These are phyloP conservation scores for Naso thynnoides DNA, from an alignment of 2,797 vertebrate genomes.

Conservation along the genomic window DNA sequence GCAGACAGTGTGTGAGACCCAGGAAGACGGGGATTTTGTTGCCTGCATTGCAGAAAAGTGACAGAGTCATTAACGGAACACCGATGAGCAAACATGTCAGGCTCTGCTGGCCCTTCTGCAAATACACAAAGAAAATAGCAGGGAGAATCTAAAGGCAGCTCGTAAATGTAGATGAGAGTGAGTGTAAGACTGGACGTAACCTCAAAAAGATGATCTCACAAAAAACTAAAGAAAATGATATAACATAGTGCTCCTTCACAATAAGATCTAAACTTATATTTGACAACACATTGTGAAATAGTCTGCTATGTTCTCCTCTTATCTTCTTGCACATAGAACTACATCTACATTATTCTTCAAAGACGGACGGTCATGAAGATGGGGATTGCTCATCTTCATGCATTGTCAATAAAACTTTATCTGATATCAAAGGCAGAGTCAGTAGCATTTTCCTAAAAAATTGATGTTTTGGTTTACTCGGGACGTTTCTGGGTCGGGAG, in stretches of 20 bases:
- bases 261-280: constrained; percentile 5
- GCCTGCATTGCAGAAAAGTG: constrained; percentile 76
- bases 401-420: constrained; percentile 2
- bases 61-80: constrained; percentile 57
- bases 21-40: constrained; percentile 87
- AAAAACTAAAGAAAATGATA: too few species aligned
- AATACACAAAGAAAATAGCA: constrained; percentile 56
- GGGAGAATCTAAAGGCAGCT: constrained; percentile 45
- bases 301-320: not conserved
- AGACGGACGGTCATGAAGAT: constrained; percentile 9
- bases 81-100: constrained; percentile 40
- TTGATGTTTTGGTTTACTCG: too few species aligned
- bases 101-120: constrained; percentile 67
- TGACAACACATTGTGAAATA: not conserved
- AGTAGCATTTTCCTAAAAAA: too few species aligned
- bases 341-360: constrained; percentile 4
- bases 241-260: constrained; percentile 15
- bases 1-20: constrained; percentile 60
- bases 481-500: too few species aligned
- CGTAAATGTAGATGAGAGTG: constrained; percentile 3
- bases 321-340: not conserved
- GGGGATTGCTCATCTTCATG: constrained; percentile 4
- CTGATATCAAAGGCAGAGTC: too few species aligned
- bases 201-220: not conserved
- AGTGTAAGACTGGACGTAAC: too few species aligned